Base-by-base conservation (phyloP, 2,888 invertebrate species). In the Volucella inflata region DNA sequence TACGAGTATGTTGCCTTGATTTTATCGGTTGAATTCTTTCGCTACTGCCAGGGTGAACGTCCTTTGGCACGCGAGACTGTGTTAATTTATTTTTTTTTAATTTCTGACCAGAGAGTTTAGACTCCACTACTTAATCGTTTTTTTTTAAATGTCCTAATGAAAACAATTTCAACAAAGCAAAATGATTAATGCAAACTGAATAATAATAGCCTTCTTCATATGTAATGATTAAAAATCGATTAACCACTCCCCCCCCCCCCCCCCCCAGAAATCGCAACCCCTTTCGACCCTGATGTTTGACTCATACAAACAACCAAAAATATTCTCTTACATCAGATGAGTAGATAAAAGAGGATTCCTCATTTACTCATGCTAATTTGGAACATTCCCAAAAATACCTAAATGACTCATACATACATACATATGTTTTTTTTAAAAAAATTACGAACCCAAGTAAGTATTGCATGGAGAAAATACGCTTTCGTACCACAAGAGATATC, bases 321-420 rank as follows among this genome's bases (percentile, higher is more conserved):
- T 2, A 30, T 30, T 30, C 51, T 42, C 44, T 55, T 59, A 36
- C 44, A 21, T 57, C 8, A 40, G 11, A 38, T 6, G 21, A 42
- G 0, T 30, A 44, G n/a, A n/a, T n/a, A n/a, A n/a, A n/a, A 64
- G 62, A 82, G 72, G 82, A 82, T 74, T 68, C 74, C 74, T 68
- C 78, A 62, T 83, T 83, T 68, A 83, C 83, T 74, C 78, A 78
- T 57, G 40, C 51, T 53, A 57, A 74, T 76, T 81, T 75, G 6
- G 72, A 82, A 77, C 55, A 62, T 67, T 46, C 60, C 72, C 50
- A 74, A 81, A 78, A 70, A 36, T 62, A 57, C 83, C 72, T 51
- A 74, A 83, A 83, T 83, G 83, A 83, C 72, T 83, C 83, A 78
- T 38, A 48, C 38, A 53, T 44, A 1, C 44, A 44, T 11, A 12